These are phyloP conservation scores for Flexamia atlantica DNA, from an alignment of 2,888 invertebrate species.

Conservation along the genomic window DNA sequence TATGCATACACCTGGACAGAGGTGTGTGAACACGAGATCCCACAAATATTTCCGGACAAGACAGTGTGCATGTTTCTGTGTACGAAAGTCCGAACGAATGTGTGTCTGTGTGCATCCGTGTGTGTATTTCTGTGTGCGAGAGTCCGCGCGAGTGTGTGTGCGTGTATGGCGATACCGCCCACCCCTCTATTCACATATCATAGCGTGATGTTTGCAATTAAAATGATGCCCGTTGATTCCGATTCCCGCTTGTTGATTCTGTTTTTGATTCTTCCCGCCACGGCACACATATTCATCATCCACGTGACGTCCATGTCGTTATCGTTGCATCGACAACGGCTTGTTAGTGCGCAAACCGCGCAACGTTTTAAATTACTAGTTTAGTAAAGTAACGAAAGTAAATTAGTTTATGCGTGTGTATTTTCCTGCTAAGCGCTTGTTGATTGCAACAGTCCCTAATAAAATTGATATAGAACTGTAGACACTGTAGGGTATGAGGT, in stretches of 20 bases:
- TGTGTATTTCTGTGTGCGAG: background rate
- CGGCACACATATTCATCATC: slow-evolving; percentile 49
- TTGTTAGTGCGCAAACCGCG: background rate
- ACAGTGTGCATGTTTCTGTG: too few species aligned
- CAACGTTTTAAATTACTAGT: background rate
- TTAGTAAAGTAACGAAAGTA: too few species aligned
- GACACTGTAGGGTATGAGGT: too few species aligned
- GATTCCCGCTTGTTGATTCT: slow-evolving; percentile 51
- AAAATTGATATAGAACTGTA: too few species aligned
- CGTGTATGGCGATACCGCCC: background rate
- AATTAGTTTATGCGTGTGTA: too few species aligned
- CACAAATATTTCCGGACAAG: too few species aligned
- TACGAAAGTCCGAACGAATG: background rate
- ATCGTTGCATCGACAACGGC: slow-evolving; percentile 1
- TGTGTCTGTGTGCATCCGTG: background rate
- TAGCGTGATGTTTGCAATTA: slow-evolving; percentile 53
- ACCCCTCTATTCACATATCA: slow-evolving; percentile 44
- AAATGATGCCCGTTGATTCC: slow-evolving; percentile 44
- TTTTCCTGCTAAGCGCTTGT: too few species aligned
- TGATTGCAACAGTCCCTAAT: too few species aligned
- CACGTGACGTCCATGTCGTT: background rate
- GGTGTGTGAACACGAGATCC: too few species aligned
- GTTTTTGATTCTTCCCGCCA: slow-evolving; percentile 48
- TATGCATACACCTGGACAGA: too few species aligned
- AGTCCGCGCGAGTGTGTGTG: background rate